Evolutionary conservation across 2,888 invertebrate species (phyloP), one percentile per base, ranked within the genome.

Genomic region (Temnothorax unifasciatus): DNA sequence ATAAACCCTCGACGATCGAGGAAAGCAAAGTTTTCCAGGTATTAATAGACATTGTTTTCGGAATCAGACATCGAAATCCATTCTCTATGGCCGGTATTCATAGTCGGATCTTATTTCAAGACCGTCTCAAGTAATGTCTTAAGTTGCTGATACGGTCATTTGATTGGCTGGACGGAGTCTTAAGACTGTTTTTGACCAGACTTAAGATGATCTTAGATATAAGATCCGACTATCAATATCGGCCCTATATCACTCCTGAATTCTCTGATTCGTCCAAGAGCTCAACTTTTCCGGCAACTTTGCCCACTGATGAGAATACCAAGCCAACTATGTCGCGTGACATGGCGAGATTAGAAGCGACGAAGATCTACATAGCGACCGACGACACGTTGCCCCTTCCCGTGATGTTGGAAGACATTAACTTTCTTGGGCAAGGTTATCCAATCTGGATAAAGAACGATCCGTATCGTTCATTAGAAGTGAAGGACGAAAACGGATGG

Each of bases 371-470:
- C 25, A 71, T 73, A 59, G 34, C 73, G 25, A 38, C 57, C n/a
- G 47, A 79, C 21, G 15, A 79, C 34, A 21, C 25, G 0, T 41
- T 79, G 34, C 18, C 71, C 3, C 18, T 71, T 59, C 47, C 59
- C 18, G 21, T 47, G 18, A 44, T 71, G 34, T 54, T 79, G 21
- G 18, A 73, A 21, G 25, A 47, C 21, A 73, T 81, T 15, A 81
- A 73, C 21, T 81, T 81, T 4, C 1, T 59, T 29, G 21, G 57
- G 21, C 79, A 79, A 59, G 47, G 59, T 47, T 79, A 79, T 47
- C 71, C 73, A 0, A 71, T 81, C 29, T 81, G 73, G 79, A 57
- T 44, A 77, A 57, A 29, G 2, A 59, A 73, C 13, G 47, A 57
- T 54, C 44, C 71, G 15, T 21, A 77, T 79, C 57, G 3, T 63